A percentile compares a stretch with the other conserved stretches of the same genome.
Evolutionary conservation across 2,113 vertebrate genomes (phyloP).

Genomic region (Pipa parva): DNA sequence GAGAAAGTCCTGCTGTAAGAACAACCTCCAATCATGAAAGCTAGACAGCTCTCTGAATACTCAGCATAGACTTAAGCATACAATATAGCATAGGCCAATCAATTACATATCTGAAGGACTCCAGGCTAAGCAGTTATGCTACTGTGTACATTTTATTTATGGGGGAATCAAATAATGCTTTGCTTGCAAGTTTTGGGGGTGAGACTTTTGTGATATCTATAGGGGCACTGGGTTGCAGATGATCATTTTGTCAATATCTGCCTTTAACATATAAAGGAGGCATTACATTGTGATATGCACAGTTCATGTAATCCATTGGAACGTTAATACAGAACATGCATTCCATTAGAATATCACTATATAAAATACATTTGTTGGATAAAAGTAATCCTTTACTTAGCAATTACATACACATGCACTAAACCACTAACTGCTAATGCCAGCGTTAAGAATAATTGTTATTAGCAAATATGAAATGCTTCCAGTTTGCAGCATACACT

Average conservation of each 20-base stretch:
- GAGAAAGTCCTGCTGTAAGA: background rate
- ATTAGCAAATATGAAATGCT: too few species aligned
- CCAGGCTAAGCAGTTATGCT: constrained; percentile 1
- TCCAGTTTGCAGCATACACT: too few species aligned
- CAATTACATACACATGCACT: too few species aligned
- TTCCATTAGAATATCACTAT: too few species aligned
- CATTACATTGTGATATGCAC: too few species aligned
- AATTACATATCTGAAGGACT: background rate
- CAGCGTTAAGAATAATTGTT: too few species aligned
- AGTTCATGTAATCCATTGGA: too few species aligned
- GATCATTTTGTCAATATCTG: constrained; percentile 2
- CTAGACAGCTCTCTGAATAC: background rate
- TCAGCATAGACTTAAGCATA: constrained; percentile 2
- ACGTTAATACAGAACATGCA: too few species aligned
- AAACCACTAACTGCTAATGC: too few species aligned
- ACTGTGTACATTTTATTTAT: constrained; percentile 14
- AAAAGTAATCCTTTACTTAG: too few species aligned
- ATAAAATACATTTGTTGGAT: too few species aligned
- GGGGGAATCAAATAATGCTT: constrained; percentile 10
- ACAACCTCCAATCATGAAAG: background rate
- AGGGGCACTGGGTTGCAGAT: constrained; percentile 8
- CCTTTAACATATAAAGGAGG: background rate
- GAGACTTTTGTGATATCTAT: background rate
- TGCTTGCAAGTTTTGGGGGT: constrained; percentile 9
- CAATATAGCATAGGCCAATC: constrained; percentile 2